Base-by-base conservation (phyloP, 2,888 invertebrate genomes). In the Cotesia congregata region DNA sequence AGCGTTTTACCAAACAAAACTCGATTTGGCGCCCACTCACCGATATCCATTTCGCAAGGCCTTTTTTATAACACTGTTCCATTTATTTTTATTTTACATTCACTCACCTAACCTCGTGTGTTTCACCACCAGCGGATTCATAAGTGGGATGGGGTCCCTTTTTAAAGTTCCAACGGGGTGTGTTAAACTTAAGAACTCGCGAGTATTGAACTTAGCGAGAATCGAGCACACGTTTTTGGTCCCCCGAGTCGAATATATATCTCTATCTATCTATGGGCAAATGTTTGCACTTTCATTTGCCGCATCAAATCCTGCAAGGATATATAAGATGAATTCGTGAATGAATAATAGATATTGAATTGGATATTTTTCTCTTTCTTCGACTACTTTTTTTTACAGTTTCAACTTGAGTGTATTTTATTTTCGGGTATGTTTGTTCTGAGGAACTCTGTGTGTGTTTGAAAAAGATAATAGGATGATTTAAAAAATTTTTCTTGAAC, bases 21-120 rank as follows among this genome's bases (percentile, higher is more conserved):
- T 72, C 61, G 72, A 72, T 76, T 76, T 76, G 20, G 41, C 38
- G 67, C 67, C 39, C 71, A 67, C 71, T 75, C 75, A 65, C 59
- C 60, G 71, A 67, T 71, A 67, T 67, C 65, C 67, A 39, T 41
- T 73, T 39, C 71, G 41, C 6, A 15, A 6, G 9, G 60, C 6
- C 15, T 69, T 69, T 50, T 68, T 69, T 41, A 40, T 64, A 30
- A 12, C 59, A 41, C 41, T 50, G 12, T 50, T 12, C 12, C 50
- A 50, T 50, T 50, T 50, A 50, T 12, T 50, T 50, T 50, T 50
- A 12, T 50, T 50, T 50, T 50, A 12, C 50, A 50, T 50, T 50
- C 50, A 50, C 50, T 12, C 50, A 50, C 9, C 50, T 12, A 12
- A 50, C 9, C 12, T 50, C 50, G 50, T 50, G 50, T 50, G 50